Evolutionary conservation across 2,797 vertebrate genomes (phyloP).

Genomic region (Pseudomugil tenellus): DNA sequence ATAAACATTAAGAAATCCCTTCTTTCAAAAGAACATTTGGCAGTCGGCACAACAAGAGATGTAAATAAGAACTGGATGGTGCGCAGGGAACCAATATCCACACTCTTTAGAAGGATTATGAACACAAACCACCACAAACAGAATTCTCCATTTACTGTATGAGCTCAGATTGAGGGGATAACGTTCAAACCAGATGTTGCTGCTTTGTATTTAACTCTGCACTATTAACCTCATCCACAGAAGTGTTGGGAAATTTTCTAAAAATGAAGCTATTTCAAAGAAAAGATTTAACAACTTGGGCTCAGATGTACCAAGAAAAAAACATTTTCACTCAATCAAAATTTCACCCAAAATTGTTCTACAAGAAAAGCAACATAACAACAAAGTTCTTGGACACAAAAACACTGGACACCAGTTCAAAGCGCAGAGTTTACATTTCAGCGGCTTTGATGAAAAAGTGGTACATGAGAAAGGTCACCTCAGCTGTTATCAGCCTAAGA

Average conservation of each 20-base stretch:
- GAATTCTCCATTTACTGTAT: constrained; percentile 32
- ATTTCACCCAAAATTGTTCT: too few relatives aligned
- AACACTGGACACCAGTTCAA: not conserved
- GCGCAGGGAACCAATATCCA: not conserved
- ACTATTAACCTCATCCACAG: not conserved
- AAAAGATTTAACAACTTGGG: too few relatives aligned
- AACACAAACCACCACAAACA: constrained; percentile 1
- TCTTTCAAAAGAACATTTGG: constrained; percentile 19
- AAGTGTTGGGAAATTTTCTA: not conserved
- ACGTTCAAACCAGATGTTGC: constrained; percentile 27
- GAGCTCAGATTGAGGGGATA: not conserved
- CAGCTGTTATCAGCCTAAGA: too few relatives aligned
- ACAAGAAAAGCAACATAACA: too few relatives aligned
- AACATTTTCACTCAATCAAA: too few relatives aligned
- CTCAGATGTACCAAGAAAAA: too few relatives aligned
- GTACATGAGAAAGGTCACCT: too few relatives aligned
- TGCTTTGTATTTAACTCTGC: not conserved
- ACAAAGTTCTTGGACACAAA: too few relatives aligned
- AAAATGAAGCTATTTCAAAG: not conserved
- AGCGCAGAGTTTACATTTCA: too few relatives aligned
- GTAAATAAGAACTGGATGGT: constrained; percentile 21
- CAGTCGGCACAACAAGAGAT: constrained; percentile 15
- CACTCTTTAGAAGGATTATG: not conserved
- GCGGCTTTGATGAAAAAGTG: too few relatives aligned
- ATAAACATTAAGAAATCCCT: constrained; percentile 36